Percentiles rank a stretch among this genome's conserved stretches.
phyloP scores from a whole-genome alignment of 2,888 invertebrate genomes.

The Melangyna quadrimaculata region DNA sequence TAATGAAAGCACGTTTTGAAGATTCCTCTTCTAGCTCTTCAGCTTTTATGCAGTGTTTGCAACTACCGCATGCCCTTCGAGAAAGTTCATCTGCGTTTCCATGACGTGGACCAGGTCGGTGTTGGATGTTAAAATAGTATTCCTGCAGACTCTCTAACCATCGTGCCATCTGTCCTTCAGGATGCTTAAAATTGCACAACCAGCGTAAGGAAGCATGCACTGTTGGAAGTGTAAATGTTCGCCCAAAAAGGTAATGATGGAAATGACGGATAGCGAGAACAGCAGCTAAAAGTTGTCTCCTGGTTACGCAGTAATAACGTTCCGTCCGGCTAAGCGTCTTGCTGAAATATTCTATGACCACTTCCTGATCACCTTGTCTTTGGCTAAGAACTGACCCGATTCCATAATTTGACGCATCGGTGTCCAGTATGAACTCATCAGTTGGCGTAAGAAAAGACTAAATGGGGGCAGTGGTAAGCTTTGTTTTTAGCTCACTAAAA shows the following conservation, averaged over 20 bases:
- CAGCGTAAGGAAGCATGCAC: conserved; percentile 24
- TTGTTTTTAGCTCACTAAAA: not conserved
- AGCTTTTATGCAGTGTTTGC: not conserved
- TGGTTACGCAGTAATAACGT: conserved; percentile 11
- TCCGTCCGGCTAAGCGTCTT: not conserved
- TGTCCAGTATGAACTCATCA: conserved; percentile 9
- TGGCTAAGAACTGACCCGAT: not conserved
- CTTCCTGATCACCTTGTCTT: not conserved
- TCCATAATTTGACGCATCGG: conserved; percentile 15
- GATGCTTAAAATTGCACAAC: not conserved
- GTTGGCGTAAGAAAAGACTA: not conserved
- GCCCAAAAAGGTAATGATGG: not conserved
- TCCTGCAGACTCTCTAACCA: conserved; percentile 20
- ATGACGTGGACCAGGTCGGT: conserved; percentile 2
- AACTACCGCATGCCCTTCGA: conserved; percentile 8
- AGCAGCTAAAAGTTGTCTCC: not conserved
- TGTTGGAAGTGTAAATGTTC: conserved; percentile 63
- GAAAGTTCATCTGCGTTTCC: conserved; percentile 42
- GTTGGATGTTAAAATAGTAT: conserved; percentile 14
- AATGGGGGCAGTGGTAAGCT: conserved; percentile 9
- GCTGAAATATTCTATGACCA: not conserved
- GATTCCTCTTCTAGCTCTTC: not conserved
- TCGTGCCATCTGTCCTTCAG: conserved; percentile 36
- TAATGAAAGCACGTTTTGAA: not conserved
- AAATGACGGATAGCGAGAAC: conserved; percentile 39